Base-by-base conservation (phyloP, 2,888 invertebrate species). In the Galerucella nymphaeae region DNA sequence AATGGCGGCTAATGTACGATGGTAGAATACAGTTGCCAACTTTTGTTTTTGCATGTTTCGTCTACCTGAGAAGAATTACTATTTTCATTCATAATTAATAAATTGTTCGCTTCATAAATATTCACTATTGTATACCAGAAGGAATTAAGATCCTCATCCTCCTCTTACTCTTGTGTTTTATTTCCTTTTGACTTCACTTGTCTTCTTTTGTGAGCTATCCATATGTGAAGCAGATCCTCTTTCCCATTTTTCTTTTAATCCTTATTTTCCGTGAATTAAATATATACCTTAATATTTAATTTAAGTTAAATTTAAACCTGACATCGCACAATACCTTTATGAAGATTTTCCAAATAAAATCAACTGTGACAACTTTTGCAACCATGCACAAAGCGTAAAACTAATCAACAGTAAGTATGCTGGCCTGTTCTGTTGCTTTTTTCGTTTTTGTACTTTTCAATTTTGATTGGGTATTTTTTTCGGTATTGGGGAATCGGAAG, bases 31-130 rank as follows among this genome's bases (percentile, higher is more conserved):
- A 42, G 16, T 59, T 16, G 16, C 10, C 5, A n/a, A 9, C 30
- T 38, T 59, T 59, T 59, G 30, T 59, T 62, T 62, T 62, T 18
- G 10, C 61, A 18, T 16, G 42, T 53, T 16, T 18, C 10, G 42
- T 42, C 61, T 62, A 62, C 61, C 61, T 62, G 61, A 62, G 42
- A 18, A 8, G 61, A 62, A 62, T 62, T 23, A 16, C 10, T 10
- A 18, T 53, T 18, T 18, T 53, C 10, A 18, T 53, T 18, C 18
- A 16, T 10, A 53, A 53, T 53, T 53, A 53, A 53, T 53, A 38
- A 38, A 38, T 38, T 30, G 30, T 30, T 30, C 6, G 30, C 6
- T 30, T 30, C 30, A 5, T 30, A 8, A 38, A 38, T 38, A 38
- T 38, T 38, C 5, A 38, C 30, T 38, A 38, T 8, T 38, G 1